These are phyloP conservation scores for Phoxinus phoxinus DNA, from an alignment of 2,113 vertebrate species.

Conservation along the genomic window DNA sequence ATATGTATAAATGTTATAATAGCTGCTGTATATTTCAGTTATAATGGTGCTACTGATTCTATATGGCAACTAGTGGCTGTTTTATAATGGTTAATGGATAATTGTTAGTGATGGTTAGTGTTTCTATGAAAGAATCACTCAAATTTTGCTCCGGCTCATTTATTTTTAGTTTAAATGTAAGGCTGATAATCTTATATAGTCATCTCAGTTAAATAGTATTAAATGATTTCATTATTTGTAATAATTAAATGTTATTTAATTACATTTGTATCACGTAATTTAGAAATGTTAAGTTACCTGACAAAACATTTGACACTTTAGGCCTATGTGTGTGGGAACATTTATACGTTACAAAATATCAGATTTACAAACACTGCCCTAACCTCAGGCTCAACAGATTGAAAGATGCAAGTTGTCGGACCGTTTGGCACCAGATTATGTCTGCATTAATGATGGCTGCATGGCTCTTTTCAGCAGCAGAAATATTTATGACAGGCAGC, in stretches of 20 bases:
- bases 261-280: neutral
- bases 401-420: neutral
- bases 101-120: neutral
- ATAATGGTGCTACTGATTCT: neutral
- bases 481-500: slow-evolving; percentile 60
- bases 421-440: slow-evolving; percentile 33
- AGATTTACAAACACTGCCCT: neutral
- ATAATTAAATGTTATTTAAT: neutral
- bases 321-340: neutral
- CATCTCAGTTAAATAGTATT: too few species aligned
- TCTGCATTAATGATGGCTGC: slow-evolving; percentile 43
- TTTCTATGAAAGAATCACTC: neutral
- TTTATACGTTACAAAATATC: neutral
- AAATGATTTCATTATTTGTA: too few species aligned
- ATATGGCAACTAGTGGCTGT: neutral
- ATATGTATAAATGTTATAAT: neutral
- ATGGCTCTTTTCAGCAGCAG: slow-evolving; percentile 46
- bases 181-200: too few species aligned
- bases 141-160: neutral
- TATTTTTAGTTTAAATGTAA: neutral
- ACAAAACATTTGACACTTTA: neutral
- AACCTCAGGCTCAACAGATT: neutral
- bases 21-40: neutral
- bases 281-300: neutral
- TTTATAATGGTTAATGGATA: neutral